Base-by-base conservation (phyloP, 2,113 vertebrate genomes). In the Amphilophus citrinellus region DNA sequence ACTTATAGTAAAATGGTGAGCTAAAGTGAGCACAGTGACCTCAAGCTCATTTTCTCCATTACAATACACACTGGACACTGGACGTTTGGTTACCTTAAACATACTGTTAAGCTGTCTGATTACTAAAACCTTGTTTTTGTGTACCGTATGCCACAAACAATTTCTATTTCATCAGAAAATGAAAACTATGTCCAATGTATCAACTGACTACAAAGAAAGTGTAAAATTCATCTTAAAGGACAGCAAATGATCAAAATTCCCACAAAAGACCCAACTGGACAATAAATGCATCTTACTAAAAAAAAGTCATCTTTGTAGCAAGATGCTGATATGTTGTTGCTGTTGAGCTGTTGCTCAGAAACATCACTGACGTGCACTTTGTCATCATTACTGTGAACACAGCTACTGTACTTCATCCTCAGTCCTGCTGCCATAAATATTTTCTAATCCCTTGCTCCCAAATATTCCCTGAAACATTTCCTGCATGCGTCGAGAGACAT, bases 1-100 rank as follows among this genome's bases (percentile, higher is more conserved):
- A 65, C 82, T 85, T 61, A 65, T 18, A 63, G 66, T 82, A 65
- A 78, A 76, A 83, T 63, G 60, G 62, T 61, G 17, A 77, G 68
- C 30, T 80, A 35, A 89, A 80, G 75, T 61, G 61, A 90, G 65
- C 59, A 86, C 76, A 77, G 75, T 7, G 20, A 76, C 81, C 13
- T 83, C 30, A 0, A 60, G 65, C 63, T 89, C 39, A 27, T 42
- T 60, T 79, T 53, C 57, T 81, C 17, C 60, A 63, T 61, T 24
- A 68, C 47, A 68, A 79, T 20, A 57, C 32, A 86, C 32, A 35
- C 5, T 20, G 53, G 1, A 20, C 2, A 9, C 37, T 62, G 61
- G 30, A 24, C 10, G 63, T 66, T 53, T 62, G 62, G 56, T 65
- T 27, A 71, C 59, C 53, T 58, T 59, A 24, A 62, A 27, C 63